Conservation (phyloP, 2,113 vertebrate genomes). For the Hipposideros armiger region DNA sequence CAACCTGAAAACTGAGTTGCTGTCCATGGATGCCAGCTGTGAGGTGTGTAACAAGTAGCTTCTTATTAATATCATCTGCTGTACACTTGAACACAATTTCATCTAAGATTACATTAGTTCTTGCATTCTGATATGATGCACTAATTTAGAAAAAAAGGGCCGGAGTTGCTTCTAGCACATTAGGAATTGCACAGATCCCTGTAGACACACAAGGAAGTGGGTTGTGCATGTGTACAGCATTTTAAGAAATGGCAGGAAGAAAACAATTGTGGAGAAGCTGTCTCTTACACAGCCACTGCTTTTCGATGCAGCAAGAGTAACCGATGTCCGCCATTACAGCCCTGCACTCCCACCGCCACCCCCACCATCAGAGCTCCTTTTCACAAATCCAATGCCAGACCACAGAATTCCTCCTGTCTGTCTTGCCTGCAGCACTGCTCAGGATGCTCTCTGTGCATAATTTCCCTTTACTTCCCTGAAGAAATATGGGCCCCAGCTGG, state of each 20-base stretch:
- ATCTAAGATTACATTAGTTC: not conserved
- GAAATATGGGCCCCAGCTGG: not conserved
- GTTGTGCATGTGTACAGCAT: not conserved
- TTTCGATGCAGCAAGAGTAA: not conserved
- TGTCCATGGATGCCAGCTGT: not conserved
- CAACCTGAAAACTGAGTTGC: not conserved
- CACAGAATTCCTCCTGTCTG: not conserved
- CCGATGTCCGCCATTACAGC: accelerated
- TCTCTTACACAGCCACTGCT: not conserved
- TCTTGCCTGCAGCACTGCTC: accelerated
- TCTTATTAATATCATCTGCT: not conserved
- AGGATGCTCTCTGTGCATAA: not conserved
- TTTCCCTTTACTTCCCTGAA: not conserved
- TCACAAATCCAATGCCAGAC: not conserved
- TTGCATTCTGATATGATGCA: not conserved
- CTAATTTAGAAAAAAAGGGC: not conserved
- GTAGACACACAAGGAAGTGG: not conserved
- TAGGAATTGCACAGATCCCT: not conserved
- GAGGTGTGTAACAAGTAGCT: not conserved
- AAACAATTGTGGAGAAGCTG: not conserved
- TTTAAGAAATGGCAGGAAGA: not conserved
- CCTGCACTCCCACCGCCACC: too few species aligned
- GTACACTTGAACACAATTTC: not conserved
- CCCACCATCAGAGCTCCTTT: not conserved
- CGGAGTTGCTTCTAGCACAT: not conserved